phyloP scores from a whole-genome alignment of 2,797 vertebrate species.

The Odontamblyopus rebecca region DNA sequence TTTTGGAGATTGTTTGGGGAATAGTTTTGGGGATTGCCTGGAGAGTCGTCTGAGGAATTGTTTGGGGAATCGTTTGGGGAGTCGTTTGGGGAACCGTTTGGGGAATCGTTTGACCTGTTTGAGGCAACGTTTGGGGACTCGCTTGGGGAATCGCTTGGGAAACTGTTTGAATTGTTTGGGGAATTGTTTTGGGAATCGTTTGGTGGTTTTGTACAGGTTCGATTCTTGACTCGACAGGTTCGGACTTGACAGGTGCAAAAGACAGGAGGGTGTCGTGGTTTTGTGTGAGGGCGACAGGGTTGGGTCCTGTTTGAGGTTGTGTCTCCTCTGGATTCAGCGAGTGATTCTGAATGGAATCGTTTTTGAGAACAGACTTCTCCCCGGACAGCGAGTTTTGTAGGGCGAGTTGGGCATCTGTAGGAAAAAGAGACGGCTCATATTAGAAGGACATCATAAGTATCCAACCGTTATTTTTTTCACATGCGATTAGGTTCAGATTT shows the following conservation, averaged over 20 bases:
- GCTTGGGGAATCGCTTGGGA: not conserved
- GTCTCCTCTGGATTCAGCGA: conserved; percentile 9
- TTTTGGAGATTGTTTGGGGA: conserved; percentile 5
- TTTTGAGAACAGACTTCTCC: conserved; percentile 19
- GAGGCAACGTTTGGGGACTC: not conserved
- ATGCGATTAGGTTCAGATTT: too few relatives aligned
- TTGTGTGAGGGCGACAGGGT: not conserved
- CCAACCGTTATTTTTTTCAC: too few relatives aligned
- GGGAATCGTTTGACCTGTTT: not conserved
- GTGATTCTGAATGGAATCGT: conserved; percentile 18
- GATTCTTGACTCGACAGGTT: conserved; percentile 49
- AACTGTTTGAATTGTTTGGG: not conserved
- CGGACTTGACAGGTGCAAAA: conserved; percentile 36
- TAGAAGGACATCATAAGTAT: too few relatives aligned
- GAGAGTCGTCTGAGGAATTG: not conserved
- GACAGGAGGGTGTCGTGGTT: not conserved
- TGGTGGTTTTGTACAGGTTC: not conserved
- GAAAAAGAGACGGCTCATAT: not conserved
- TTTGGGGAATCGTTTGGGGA: conserved; percentile 6
- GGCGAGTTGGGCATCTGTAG: conserved; percentile 40
- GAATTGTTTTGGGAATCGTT: conserved; percentile 17
- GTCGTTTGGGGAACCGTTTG: conserved; percentile 9
- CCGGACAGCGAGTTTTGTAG: conserved; percentile 17
- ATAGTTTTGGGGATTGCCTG: not conserved
- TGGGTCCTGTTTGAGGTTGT: not conserved